These are phyloP conservation scores for Brachyhypopomus gauderio DNA, from an alignment of 2,113 vertebrate species.

Conservation along the genomic window DNA sequence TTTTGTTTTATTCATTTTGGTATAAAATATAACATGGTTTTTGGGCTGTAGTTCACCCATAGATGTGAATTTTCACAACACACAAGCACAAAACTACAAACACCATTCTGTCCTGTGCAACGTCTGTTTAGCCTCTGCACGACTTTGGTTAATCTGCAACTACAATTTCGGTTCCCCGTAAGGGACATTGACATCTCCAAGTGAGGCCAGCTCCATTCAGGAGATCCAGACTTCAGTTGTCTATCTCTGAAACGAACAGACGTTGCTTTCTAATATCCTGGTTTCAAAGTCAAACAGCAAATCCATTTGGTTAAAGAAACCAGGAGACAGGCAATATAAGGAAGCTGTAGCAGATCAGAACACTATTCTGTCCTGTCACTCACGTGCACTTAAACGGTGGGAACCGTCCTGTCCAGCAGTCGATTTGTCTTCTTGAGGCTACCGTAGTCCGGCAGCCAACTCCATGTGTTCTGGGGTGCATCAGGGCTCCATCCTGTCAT, in stretches of 20 bases:
- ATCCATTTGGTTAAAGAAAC: neutral
- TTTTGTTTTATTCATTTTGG: neutral
- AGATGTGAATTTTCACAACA: conserved; percentile 36
- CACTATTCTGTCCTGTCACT: neutral
- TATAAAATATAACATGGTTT: neutral
- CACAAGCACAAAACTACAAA: conserved; percentile 66
- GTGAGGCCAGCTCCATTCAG: neutral
- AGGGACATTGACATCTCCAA: neutral
- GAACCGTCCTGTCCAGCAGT: neutral
- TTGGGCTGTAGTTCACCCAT: neutral
- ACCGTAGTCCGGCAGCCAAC: neutral
- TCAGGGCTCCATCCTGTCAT: neutral
- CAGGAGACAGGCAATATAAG: neutral
- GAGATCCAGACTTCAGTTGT: neutral
- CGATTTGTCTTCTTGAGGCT: neutral
- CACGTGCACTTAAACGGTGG: neutral
- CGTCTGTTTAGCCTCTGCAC: conserved; percentile 64
- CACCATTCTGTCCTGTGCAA: conserved; percentile 49
- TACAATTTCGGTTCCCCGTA: neutral
- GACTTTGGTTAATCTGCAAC: conserved; percentile 33
- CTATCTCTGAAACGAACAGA: neutral
- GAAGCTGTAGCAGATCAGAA: neutral
- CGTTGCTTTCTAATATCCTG: neutral
- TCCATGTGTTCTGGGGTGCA: conserved; percentile 8
- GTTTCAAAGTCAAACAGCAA: neutral